Conservation (phyloP, 2,797 vertebrate genomes). For the Labeo calbasu region DNA sequence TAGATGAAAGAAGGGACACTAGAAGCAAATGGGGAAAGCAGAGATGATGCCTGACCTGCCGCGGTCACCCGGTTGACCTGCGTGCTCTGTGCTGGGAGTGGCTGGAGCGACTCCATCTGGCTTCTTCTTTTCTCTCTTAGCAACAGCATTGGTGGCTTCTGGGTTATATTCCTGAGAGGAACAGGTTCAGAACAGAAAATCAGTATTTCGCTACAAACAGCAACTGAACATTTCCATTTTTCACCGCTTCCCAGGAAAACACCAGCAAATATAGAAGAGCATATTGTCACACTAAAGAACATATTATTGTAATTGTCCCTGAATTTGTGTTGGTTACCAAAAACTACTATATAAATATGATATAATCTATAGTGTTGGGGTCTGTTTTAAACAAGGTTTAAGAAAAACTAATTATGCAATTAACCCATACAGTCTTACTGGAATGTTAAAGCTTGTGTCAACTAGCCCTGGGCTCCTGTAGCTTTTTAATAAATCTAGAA, state of each 20-base stretch:
- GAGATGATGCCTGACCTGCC: conserved; percentile 79
- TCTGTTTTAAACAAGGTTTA: background rate
- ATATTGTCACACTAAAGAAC: background rate
- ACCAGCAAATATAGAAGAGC: no score
- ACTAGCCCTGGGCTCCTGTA: background rate
- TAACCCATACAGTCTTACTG: background rate
- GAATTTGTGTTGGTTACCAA: no score
- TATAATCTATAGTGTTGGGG: no score
- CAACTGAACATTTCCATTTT: background rate
- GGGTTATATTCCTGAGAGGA: conserved; percentile 92
- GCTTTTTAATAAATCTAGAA: background rate
- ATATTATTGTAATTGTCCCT: no score
- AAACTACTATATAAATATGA: no score
- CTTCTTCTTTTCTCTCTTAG: conserved; percentile 88
- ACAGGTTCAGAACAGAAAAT: background rate
- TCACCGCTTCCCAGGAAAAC: no score
- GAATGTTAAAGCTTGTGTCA: background rate
- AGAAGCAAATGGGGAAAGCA: background rate
- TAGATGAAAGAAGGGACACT: background rate
- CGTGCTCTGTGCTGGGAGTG: conserved; percentile 83
- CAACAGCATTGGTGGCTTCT: conserved; percentile 86
- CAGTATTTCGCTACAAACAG: background rate
- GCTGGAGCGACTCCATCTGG: conserved; percentile 91
- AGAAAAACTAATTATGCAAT: background rate
- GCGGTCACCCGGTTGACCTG: conserved; percentile 87